These are phyloP conservation scores for Nerophis ophidion DNA, from an alignment of 2,113 vertebrate genomes.

Conservation along the genomic window DNA sequence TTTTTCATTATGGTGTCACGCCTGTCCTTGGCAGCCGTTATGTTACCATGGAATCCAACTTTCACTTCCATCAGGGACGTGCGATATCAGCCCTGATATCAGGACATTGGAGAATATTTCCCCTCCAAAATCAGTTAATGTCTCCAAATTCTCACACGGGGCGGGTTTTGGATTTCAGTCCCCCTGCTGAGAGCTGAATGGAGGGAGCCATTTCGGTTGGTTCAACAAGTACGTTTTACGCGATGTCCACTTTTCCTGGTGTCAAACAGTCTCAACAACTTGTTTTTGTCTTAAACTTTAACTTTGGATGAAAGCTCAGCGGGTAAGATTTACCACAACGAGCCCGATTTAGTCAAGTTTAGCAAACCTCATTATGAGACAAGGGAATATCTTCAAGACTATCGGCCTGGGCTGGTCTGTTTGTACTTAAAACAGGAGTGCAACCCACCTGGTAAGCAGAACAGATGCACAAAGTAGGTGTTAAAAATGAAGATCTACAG, in stretches of 20 bases:
- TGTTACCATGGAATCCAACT: not conserved
- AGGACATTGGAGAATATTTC: not conserved
- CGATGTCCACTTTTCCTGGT: constrained; percentile 10
- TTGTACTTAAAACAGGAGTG: constrained; percentile 44
- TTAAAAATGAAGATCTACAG: not conserved
- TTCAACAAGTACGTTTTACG: constrained; percentile 1
- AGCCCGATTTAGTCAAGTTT: constrained; percentile 26
- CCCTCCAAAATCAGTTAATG: not conserved
- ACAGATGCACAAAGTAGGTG: constrained; percentile 23
- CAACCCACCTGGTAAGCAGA: constrained; percentile 16
- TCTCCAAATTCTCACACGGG: constrained; percentile 3
- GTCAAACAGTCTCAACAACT: constrained; percentile 18
- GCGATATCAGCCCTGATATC: not conserved
- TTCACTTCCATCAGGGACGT: not conserved
- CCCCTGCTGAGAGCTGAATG: not conserved
- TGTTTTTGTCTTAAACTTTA: constrained; percentile 8
- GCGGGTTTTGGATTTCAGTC: not conserved
- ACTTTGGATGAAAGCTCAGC: constrained; percentile 14
- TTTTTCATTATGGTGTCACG: constrained; percentile 5
- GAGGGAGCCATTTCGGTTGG: constrained; percentile 3
- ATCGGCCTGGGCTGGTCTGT: constrained; percentile 13
- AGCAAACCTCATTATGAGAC: constrained; percentile 43
- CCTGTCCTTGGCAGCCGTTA: not conserved
- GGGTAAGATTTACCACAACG: constrained; percentile 28
- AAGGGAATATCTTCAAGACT: constrained; percentile 37